A percentile compares a stretch with the other conserved stretches of the same genome.
Evolutionary conservation across 2,888 invertebrate species (phyloP).

Genomic region (Drosophila koepferae): DNA sequence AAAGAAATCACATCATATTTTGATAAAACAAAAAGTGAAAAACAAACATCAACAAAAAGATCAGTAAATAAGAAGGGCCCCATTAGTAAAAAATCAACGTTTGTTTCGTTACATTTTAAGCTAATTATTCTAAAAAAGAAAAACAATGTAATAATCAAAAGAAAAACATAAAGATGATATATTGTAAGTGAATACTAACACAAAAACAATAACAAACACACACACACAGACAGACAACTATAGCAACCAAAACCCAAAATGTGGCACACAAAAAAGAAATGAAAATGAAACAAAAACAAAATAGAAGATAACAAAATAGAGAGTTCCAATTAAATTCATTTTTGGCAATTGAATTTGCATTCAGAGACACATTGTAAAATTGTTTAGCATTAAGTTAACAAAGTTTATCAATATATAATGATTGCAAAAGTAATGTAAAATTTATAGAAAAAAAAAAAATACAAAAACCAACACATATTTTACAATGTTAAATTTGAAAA

Average conservation of each 20-base stretch:
- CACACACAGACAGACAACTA: conserved; percentile 33
- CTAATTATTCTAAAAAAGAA: conserved; percentile 50
- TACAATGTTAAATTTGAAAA: conserved; percentile 53
- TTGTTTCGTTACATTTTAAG: conserved; percentile 75
- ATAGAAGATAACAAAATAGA: conserved; percentile 20
- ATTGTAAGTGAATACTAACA: conserved; percentile 55
- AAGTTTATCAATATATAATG: conserved; percentile 33
- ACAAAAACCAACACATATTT: conserved; percentile 12
- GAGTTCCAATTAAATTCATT: conserved; percentile 41
- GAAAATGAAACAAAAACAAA: not conserved
- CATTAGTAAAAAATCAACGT: conserved; percentile 58
- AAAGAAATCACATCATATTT: conserved; percentile 72
- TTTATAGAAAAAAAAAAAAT: conserved; percentile 36
- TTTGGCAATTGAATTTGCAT: conserved; percentile 42
- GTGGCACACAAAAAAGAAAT: conserved; percentile 8
- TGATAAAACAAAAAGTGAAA: conserved; percentile 63
- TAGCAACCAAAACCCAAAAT: conserved; percentile 40
- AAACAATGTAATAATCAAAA: conserved; percentile 72
- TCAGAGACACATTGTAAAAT: conserved; percentile 61
- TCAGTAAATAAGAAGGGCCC: conserved; percentile 33
- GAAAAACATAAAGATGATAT: conserved; percentile 53
- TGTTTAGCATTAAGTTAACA: conserved; percentile 68
- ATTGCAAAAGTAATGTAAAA: conserved; percentile 47
- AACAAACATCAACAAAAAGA: conserved; percentile 22
- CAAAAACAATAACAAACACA: conserved; percentile 25